Evolutionary conservation across 2,888 invertebrate genomes (phyloP), one percentile per base, ranked within the genome.

Genomic region (Camponotus fellah): DNA sequence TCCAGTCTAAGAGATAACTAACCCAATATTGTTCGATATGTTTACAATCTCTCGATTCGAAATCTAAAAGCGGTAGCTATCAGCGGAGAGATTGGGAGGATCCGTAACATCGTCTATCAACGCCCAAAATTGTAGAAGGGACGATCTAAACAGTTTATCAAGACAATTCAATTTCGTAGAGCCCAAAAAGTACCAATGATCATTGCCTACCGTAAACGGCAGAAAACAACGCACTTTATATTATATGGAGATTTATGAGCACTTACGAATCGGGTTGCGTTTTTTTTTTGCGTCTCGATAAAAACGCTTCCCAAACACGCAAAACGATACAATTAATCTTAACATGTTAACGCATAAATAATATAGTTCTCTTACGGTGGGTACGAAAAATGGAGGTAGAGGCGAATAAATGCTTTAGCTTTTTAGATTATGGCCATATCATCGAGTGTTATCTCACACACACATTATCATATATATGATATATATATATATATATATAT

Each of bases 101-200:
- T 79, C 75, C 46, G 60, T 79, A 71, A 74, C 75, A 74, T 26
- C 79, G 75, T 74, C 74, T 74, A 74, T 79, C 75, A 82, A 74
- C 37, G 62, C 60, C 58, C 37, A 58, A 26, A 75, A 43, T 66
- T 37, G 71, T 60, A 58, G 12, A 26, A 62, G 26, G 21, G 37
- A 40, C 12, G 10, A 60, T 49, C 74, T 53, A 71, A 60, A 82
- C 64, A 62, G 83, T 71, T 86, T 75, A 37, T 72, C 83, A 72
- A 83, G 84, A 79, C 79, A 82, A 87, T 85, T 77, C 85, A 88
- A 88, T 89, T 86, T 88, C 56, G 21, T 32, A 56, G 46, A 74
- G 58, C 64, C 77, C 43, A 56, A 75, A 64, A 53, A 80, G 83
- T 79, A 79, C 34, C 71, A 79, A 79, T 46, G 60, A 79, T 71